Conservation (phyloP, 2,888 invertebrate species). For the Sclerodermus sp. region DNA sequence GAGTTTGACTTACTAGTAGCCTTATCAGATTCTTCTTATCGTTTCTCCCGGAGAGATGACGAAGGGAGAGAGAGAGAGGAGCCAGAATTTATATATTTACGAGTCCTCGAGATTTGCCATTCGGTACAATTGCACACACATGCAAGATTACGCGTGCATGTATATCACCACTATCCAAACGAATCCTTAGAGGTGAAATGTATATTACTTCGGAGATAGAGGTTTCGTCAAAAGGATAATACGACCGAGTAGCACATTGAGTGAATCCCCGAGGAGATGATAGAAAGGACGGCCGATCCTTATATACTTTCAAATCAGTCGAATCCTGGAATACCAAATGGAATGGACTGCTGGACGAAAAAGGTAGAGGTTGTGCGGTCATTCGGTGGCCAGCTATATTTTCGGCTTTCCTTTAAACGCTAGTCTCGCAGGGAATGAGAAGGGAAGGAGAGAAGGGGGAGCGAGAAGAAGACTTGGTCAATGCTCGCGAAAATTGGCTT, state of each 20-base stretch:
- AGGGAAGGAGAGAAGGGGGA: constrained; percentile 16
- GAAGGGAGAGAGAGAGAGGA: no score
- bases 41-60: no score
- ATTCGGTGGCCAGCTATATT: constrained; percentile 31
- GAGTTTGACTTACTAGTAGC: no score
- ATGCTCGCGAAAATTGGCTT: constrained; percentile 54
- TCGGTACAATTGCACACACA: no score
- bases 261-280: background rate
- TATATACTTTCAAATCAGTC: constrained; percentile 34
- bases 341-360: constrained; percentile 6
- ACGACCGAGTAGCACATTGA: background rate
- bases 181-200: no score
- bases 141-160: no score
- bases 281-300: background rate
- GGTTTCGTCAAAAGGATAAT: no score
- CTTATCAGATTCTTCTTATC: no score
- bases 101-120: no score
- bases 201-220: no score
- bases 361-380: constrained; percentile 23
- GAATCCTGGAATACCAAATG: constrained; percentile 21
- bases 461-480: constrained; percentile 37
- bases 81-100: no score
- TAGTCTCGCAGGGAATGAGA: constrained; percentile 8
- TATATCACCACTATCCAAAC: no score
- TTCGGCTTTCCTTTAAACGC: constrained; percentile 29